Conservation (phyloP, 2,113 vertebrate genomes). For the Semicossyphus pulcher region DNA sequence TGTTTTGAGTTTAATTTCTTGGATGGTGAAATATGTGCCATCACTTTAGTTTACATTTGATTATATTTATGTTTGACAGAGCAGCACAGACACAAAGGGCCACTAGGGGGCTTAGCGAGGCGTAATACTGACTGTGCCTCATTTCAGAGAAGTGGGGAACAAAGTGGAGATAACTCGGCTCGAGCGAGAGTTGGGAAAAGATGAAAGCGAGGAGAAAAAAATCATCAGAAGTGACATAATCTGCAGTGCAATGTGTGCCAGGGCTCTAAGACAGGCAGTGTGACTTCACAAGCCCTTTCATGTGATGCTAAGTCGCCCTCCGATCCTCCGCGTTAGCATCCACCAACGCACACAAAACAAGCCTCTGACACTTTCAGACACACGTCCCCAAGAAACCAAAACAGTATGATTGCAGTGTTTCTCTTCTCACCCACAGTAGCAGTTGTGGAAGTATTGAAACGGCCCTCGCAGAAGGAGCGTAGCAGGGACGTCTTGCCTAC, state of each 20-base stretch:
- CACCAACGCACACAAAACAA: constrained; percentile 20
- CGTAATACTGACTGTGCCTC: not conserved
- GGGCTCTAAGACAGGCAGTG: constrained; percentile 53
- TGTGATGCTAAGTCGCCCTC: constrained; percentile 65
- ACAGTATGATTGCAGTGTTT: not conserved
- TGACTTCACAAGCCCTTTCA: constrained; percentile 77
- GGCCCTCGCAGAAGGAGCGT: constrained; percentile 88
- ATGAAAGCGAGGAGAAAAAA: constrained; percentile 57
- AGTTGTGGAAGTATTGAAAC: constrained; percentile 84
- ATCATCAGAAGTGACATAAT: constrained; percentile 73
- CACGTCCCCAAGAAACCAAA: not conserved
- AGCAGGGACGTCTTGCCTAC: constrained; percentile 95
- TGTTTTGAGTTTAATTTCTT: not conserved
- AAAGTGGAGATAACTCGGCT: constrained; percentile 38
- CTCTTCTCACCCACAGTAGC: constrained; percentile 92
- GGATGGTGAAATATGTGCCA: not conserved
- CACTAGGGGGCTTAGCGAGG: constrained; percentile 18
- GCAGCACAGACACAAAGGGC: not conserved
- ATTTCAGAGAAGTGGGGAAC: not conserved
- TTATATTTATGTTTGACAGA: not conserved
- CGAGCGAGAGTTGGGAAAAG: constrained; percentile 17
- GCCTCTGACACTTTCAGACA: not conserved
- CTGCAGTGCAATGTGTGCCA: constrained; percentile 68
- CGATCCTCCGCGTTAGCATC: constrained; percentile 27
- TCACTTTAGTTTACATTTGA: not conserved